Percentiles rank a stretch among this genome's conserved stretches.
These are phyloP conservation scores for Pararge aegeria DNA, from an alignment of 1,140 invertebrate genomes.

Conservation along the genomic window DNA sequence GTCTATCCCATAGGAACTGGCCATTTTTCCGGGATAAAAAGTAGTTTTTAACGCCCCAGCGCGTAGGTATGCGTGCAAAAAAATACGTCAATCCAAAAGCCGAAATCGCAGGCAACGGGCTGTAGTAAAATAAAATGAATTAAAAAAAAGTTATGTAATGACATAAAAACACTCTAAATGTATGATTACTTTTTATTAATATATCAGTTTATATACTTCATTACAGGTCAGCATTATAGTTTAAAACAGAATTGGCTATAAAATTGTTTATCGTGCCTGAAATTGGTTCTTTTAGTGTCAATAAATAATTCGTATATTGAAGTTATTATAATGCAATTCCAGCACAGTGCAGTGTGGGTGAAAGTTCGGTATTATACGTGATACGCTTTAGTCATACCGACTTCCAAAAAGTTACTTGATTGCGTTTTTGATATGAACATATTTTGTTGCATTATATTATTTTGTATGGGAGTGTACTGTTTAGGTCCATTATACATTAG, in stretches of 20 bases:
- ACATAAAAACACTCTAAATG: background rate
- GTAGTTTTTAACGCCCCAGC: too few relatives aligned
- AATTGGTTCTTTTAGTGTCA: conserved; percentile 12
- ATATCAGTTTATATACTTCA: conserved; percentile 9
- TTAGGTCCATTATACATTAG: too few relatives aligned
- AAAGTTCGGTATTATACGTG: background rate
- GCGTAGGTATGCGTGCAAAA: too few relatives aligned
- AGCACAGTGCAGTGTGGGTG: background rate
- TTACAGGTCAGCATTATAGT: conserved; percentile 7
- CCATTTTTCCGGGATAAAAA: too few relatives aligned
- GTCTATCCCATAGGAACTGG: too few relatives aligned
- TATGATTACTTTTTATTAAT: conserved; percentile 10
- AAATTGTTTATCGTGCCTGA: conserved; percentile 4
- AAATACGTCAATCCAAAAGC: too few relatives aligned
- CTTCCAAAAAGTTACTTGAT: too few relatives aligned
- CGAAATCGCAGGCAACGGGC: too few relatives aligned
- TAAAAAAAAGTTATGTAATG: background rate
- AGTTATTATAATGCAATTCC: background rate
- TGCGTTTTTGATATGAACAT: background rate
- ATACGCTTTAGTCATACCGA: too few relatives aligned
- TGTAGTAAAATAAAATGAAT: too few relatives aligned
- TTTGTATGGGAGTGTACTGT: too few relatives aligned
- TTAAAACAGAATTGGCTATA: conserved; percentile 10
- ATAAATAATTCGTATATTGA: conserved; percentile 7
- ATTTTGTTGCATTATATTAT: too few relatives aligned